Evolutionary conservation across 2,113 vertebrate species (phyloP), one percentile per base, ranked within the genome.

Genomic region (Ceratotherium simum): DNA sequence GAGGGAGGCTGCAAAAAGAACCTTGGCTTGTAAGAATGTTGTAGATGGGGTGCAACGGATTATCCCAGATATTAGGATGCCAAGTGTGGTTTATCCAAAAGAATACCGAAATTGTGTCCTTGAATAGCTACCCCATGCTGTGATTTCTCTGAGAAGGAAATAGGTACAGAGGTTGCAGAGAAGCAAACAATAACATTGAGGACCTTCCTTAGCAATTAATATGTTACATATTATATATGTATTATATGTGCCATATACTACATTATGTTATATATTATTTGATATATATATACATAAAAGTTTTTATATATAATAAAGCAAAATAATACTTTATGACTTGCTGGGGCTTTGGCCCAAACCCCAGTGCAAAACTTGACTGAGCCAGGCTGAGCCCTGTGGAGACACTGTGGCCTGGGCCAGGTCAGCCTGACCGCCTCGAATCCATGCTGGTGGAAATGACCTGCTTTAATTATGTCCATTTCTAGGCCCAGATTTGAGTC

Each of bases 111-210:
- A 56, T 12, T 39, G 18, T 72, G 20, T 8, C 42, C 39, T 14
- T 48, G 46, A 86, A 29, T 29, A 42, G 31, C 27, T 7, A 10
- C 8, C 25, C 62, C 11, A 2, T 23, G 42, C 29, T 90, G 17
- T 92, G 80, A 87, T 67, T 83, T 80, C 76, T 87, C 65, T 86
- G 72, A 86, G 75, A 51, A 23, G 48, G 27, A 97, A 92, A 60
- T 1, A 69, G 5, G 31, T 48, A 67, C 72, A 83, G 54, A 83
- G 25, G 39, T 60, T 82, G 42, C n/a, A 76, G 87, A 39, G 86
- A 92, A 95, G 23, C 14, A 48, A 94, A 89, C 1, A 84, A 39
- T 62, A 78, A 87, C 17, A 90, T 1, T 42, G 42, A 88, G 20
- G 27, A 48, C 42, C 7, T 25, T 42, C 31, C 16, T 70, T 16